Evolutionary conservation across 2,797 vertebrate species (phyloP).

Genomic region (Halcyon badia): DNA sequence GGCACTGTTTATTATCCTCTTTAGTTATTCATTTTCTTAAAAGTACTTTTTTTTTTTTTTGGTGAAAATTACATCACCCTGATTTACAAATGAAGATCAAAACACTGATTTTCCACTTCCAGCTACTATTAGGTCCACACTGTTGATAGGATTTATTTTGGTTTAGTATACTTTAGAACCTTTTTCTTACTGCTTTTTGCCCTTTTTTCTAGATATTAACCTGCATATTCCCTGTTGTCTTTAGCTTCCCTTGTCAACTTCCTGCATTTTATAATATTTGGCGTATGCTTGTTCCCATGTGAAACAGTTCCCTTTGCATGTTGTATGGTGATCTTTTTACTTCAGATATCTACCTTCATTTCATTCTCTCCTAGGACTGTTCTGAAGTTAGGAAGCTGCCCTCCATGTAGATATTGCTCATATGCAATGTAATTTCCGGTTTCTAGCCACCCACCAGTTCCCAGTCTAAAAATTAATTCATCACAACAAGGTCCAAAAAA

Average conservation of each 20-base stretch:
- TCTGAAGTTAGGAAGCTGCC: not conserved
- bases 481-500: not conserved
- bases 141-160: not conserved
- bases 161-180: not conserved
- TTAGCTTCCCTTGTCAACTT: not conserved
- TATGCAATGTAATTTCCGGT: not conserved
- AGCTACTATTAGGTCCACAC: not conserved
- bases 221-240: not conserved
- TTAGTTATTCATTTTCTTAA: not conserved
- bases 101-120: not conserved
- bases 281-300: not conserved
- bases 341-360: not conserved
- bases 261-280: not conserved
- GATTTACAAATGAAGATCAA: not conserved
- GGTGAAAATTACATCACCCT: not conserved
- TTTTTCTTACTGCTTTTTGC: not conserved
- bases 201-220: not conserved
- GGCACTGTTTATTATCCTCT: not conserved
- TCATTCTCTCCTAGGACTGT: not conserved
- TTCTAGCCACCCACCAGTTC: not conserved
- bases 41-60: not conserved
- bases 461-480: not conserved
- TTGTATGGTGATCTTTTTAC: not conserved
- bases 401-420: not conserved
- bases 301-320: not conserved